These are phyloP conservation scores for Prolemur simus DNA, from an alignment of 2,113 vertebrate genomes.

Conservation along the genomic window DNA sequence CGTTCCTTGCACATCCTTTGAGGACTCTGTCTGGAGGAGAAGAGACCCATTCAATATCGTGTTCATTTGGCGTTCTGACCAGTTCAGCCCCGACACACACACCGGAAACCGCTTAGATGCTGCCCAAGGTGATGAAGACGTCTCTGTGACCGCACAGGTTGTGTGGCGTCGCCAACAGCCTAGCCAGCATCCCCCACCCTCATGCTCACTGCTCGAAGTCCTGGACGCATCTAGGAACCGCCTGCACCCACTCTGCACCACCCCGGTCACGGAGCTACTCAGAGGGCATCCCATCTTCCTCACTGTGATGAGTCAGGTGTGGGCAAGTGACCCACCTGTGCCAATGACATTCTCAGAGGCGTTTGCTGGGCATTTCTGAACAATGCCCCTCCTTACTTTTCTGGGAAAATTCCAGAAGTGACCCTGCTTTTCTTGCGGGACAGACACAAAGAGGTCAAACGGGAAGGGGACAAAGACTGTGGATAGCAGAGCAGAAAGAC, in stretches of 20 bases:
- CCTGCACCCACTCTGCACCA: not conserved
- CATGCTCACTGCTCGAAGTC: fast-evolving
- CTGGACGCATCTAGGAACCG: not conserved
- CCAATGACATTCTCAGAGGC: no score
- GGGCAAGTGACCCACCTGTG: not conserved
- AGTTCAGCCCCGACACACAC: not conserved
- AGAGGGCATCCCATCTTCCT: not conserved
- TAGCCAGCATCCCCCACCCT: not conserved
- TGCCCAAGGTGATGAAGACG: fast-evolving
- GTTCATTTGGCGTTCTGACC: not conserved
- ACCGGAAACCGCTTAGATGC: fast-evolving
- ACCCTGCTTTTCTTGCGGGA: not conserved
- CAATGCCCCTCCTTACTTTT: not conserved
- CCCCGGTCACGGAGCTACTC: not conserved
- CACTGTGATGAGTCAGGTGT: not conserved
- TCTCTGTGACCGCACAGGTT: not conserved
- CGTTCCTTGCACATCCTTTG: not conserved
- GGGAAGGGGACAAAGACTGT: not conserved
- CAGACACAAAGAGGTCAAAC: not conserved
- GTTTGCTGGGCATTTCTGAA: not conserved
- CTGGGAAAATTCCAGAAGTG: not conserved
- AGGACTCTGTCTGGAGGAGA: not conserved
- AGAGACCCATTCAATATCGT: not conserved
- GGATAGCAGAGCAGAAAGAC: not conserved
- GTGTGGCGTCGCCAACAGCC: not conserved